Evolutionary conservation across 2,797 vertebrate genomes (phyloP).

Genomic region (Amphiprion clarkii): DNA sequence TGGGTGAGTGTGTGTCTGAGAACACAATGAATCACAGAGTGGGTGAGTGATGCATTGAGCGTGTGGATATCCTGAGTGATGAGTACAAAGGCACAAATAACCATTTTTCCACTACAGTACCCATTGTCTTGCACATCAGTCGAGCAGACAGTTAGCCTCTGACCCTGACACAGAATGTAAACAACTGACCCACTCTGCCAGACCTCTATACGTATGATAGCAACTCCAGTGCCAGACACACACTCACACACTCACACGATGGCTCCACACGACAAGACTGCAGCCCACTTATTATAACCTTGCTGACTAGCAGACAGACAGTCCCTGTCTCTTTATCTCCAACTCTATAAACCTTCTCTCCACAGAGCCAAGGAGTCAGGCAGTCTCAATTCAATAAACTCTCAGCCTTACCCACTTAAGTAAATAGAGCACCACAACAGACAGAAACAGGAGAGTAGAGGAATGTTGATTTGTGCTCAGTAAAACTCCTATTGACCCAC

Average conservation of each 20-base stretch:
- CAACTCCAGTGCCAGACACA: conserved; percentile 26
- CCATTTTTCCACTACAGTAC: conserved; percentile 37
- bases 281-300: conserved; percentile 61
- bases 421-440: conserved; percentile 41
- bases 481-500: conserved; percentile 35
- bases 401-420: conserved; percentile 47
- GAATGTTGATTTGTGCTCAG: conserved; percentile 52
- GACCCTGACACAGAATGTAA: conserved; percentile 56
- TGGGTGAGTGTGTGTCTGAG: conserved; percentile 4
- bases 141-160: conserved; percentile 47
- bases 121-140: conserved; percentile 42
- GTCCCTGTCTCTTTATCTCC: conserved; percentile 73
- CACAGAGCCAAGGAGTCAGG: conserved; percentile 45
- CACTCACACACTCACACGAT: conserved; percentile 35
- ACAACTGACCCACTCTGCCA: conserved; percentile 65
- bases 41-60: not conserved
- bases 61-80: conserved; percentile 22
- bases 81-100: conserved; percentile 31
- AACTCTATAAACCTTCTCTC: conserved; percentile 62
- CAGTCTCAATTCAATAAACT: conserved; percentile 65
- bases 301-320: conserved; percentile 68
- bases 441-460: conserved; percentile 57
- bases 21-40: conserved; percentile 28
- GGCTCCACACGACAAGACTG: conserved; percentile 60
- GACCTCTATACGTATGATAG: conserved; percentile 43